Percentiles rank a stretch among this genome's conserved stretches.
These are phyloP conservation scores for Drosophila merina DNA, from an alignment of 2,888 invertebrate species.

Conservation along the genomic window DNA sequence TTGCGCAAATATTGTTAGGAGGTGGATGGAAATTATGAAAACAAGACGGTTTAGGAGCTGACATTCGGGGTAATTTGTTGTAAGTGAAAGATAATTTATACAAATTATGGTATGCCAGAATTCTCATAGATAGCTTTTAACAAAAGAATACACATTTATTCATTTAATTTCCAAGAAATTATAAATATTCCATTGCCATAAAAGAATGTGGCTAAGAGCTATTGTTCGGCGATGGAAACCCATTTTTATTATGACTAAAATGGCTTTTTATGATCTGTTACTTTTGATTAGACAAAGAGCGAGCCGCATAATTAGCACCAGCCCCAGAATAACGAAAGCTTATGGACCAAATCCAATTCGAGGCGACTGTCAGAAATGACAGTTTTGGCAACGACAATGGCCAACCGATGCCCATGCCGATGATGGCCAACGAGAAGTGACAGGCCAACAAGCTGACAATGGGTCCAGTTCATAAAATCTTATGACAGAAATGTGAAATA, in stretches of 20 bases:
- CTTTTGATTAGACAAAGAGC: slow-evolving; percentile 35
- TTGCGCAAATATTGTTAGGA: slow-evolving; percentile 35
- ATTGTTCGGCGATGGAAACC: slow-evolving; percentile 1
- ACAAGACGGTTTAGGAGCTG: not conserved
- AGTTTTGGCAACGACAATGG: slow-evolving; percentile 53
- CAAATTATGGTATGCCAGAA: slow-evolving; percentile 1
- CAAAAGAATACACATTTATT: not conserved
- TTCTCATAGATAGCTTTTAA: slow-evolving; percentile 5
- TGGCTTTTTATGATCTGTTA: slow-evolving; percentile 35
- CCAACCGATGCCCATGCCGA: not conserved
- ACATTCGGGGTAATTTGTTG: slow-evolving; percentile 19
- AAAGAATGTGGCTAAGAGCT: slow-evolving; percentile 21
- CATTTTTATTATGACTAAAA: slow-evolving; percentile 39
- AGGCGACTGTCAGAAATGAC: slow-evolving; percentile 55
- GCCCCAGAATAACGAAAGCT: slow-evolving; percentile 69
- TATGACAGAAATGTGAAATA: slow-evolving; percentile 69
- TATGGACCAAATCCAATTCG: slow-evolving; percentile 57
- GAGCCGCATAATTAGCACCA: slow-evolving; percentile 69
- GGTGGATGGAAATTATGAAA: slow-evolving; percentile 17
- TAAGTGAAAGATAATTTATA: slow-evolving; percentile 21
- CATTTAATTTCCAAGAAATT: slow-evolving; percentile 11
- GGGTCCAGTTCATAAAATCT: slow-evolving; percentile 61
- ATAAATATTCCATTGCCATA: slow-evolving; percentile 5
- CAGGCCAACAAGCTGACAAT: slow-evolving; percentile 67
- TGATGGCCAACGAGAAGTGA: slow-evolving; percentile 34